phyloP scores from a whole-genome alignment of 2,113 vertebrate species.

The Prochilodus magdalenae region DNA sequence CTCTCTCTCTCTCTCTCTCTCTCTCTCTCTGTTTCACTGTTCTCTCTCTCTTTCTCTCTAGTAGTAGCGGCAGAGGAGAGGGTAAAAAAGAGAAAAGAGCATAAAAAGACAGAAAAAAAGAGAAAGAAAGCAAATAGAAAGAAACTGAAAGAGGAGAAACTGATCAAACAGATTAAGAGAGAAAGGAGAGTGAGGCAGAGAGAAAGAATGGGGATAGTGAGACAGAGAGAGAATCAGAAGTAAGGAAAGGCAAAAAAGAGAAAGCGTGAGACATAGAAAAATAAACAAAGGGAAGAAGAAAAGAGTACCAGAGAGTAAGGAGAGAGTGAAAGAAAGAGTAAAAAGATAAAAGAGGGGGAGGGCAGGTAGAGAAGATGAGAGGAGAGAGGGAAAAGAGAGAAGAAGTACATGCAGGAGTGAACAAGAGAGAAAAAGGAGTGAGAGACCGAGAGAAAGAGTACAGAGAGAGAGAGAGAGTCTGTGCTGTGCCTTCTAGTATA shows the following conservation, averaged over 20 bases:
- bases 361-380: neutral
- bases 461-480: conserved; percentile 22
- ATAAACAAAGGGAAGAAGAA: no score
- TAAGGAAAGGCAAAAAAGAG: no score
- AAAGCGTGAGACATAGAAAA: no score
- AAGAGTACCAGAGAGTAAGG: no score
- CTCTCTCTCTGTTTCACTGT: no score
- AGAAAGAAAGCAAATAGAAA: neutral
- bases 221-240: no score
- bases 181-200: neutral
- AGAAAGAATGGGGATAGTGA: no score
- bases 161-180: neutral
- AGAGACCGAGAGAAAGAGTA: conserved; percentile 11
- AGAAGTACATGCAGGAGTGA: neutral
- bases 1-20: no score
- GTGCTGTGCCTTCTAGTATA: conserved; percentile 33
- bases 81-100: no score
- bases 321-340: conserved; percentile 13
- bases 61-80: no score
- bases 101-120: neutral
- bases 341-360: neutral
- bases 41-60: no score
- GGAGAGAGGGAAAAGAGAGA: neutral
- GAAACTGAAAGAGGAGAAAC: no score
- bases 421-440: neutral